A percentile compares a stretch with the other conserved stretches of the same genome.
Conservation (phyloP, 2,113 vertebrate genomes). For the Ptychochromis oligacanthus region DNA sequence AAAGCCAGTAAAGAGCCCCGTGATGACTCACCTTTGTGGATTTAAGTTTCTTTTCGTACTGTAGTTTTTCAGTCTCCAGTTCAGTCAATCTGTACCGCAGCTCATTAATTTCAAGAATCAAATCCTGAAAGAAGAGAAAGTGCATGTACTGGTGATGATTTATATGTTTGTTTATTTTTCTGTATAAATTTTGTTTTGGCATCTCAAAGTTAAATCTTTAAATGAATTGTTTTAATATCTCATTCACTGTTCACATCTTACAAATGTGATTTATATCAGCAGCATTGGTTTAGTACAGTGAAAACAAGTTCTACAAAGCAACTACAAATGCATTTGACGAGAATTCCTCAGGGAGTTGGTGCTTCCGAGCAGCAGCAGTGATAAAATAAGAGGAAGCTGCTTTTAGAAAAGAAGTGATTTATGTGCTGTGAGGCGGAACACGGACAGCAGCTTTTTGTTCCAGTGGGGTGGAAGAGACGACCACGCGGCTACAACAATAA, state of each 20-base stretch:
- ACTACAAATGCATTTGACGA: not conserved
- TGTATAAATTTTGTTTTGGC: too few species aligned
- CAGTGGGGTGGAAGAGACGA: constrained; percentile 53
- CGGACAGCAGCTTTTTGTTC: constrained; percentile 64
- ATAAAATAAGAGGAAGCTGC: constrained; percentile 48
- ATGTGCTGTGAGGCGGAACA: constrained; percentile 51
- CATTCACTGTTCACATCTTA: not conserved
- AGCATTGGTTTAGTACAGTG: not conserved
- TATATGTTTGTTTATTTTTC: not conserved
- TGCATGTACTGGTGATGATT: not conserved
- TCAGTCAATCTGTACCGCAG: constrained; percentile 89
- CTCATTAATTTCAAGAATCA: constrained; percentile 91
- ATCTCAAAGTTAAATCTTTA: not conserved
- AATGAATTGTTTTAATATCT: not conserved
- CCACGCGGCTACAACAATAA: constrained; percentile 50
- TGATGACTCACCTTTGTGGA: constrained; percentile 89
- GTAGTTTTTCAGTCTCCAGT: constrained; percentile 90
- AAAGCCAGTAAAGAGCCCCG: not conserved
- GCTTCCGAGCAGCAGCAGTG: constrained; percentile 39
- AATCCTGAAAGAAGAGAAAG: constrained; percentile 76
- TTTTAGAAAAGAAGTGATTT: constrained; percentile 36
- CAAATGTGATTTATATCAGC: not conserved
- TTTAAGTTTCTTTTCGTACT: constrained; percentile 95
- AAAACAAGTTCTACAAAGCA: not conserved
- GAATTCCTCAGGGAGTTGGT: constrained; percentile 26